Evolutionary conservation across 2,113 vertebrate genomes (phyloP).

Genomic region (Chionodraco myersi): DNA sequence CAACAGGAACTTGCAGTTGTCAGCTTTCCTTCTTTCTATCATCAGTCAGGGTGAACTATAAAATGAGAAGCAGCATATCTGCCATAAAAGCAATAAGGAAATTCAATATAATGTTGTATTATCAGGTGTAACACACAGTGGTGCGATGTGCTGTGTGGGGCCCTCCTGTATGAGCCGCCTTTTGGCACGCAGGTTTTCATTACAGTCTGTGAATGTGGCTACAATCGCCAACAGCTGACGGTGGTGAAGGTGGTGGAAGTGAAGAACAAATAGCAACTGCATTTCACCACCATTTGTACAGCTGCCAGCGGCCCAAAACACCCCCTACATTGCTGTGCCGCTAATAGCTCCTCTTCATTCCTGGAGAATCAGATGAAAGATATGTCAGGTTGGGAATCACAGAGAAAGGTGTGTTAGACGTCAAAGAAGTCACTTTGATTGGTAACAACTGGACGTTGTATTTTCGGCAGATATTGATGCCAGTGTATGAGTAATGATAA

Average conservation of each 20-base stretch:
- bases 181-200: conserved; percentile 54
- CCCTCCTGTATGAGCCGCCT: not conserved
- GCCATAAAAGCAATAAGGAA: not conserved
- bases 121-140: not conserved
- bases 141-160: conserved; percentile 11
- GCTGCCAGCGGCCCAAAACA: conserved; percentile 80
- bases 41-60: not conserved
- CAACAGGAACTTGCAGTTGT: not conserved
- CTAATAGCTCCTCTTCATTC: conserved; percentile 85
- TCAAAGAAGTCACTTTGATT: not conserved
- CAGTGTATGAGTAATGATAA: conserved; percentile 3
- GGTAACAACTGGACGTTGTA: not conserved
- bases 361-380: conserved; percentile 58
- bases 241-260: conserved; percentile 53
- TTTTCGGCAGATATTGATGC: not conserved
- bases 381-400: conserved; percentile 20
- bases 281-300: conserved; percentile 80
- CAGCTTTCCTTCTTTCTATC: not conserved
- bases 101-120: not conserved
- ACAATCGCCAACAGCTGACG: conserved; percentile 74
- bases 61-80: not conserved
- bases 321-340: conserved; percentile 78
- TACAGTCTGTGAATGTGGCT: conserved; percentile 73
- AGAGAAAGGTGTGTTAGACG: not conserved
- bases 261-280: conserved; percentile 76